Conservation (phyloP, 2,888 invertebrate species). For the Tenthredo mesomela region DNA sequence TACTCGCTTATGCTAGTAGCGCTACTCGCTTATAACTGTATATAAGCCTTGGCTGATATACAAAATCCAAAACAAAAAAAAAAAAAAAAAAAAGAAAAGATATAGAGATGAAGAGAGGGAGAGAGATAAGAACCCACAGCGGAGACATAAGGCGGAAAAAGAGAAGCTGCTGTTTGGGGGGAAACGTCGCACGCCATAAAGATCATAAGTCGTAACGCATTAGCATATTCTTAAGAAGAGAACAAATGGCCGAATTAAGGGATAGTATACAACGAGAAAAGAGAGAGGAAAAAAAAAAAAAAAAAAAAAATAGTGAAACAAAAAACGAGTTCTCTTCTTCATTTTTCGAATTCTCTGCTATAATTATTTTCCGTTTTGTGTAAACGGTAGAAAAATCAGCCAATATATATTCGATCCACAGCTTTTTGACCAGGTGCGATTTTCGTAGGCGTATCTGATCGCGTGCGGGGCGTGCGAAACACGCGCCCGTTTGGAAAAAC, state of each 20-base stretch:
- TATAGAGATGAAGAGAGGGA: too few relatives aligned
- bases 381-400: too few relatives aligned
- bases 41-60: background rate
- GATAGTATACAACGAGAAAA: background rate
- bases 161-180: background rate
- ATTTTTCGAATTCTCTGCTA: background rate
- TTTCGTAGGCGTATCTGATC: slow-evolving; percentile 14
- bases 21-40: background rate
- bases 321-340: background rate
- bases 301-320: too few relatives aligned
- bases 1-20: background rate
- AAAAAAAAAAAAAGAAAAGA: background rate
- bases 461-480: background rate
- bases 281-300: background rate
- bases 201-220: slow-evolving; percentile 24
- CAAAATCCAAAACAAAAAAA: background rate
- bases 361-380: background rate
- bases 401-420: too few relatives aligned
- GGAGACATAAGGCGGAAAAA: background rate
- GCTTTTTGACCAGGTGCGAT: background rate
- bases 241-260: slow-evolving; percentile 3
- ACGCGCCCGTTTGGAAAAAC: background rate
- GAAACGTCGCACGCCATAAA: background rate
- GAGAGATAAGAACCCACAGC: background rate
- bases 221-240: slow-evolving; percentile 17